Base-by-base conservation (phyloP, 2,797 vertebrate genomes). In the Sphenodon punctatus region DNA sequence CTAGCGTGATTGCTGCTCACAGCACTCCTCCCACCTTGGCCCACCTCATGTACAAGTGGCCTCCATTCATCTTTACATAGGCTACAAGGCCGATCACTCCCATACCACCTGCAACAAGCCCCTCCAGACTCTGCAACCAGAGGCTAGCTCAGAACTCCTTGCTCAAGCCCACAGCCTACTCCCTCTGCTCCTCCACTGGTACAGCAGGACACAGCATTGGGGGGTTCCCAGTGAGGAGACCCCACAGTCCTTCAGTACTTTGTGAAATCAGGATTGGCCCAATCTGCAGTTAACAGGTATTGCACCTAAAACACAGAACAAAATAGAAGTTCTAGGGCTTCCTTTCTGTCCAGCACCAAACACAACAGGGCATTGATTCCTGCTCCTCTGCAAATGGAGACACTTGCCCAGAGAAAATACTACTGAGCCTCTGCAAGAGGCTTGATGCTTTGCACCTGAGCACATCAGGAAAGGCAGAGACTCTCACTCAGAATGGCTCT, bases 251-350 rank as follows among this genome's bases (percentile, higher is more conserved):
- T 12, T 11, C 13, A 64, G 77, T 38, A 43, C 19, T 14, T 43
- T 60, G 27, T 61, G 48, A 55, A n/a, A 27, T 32, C n/a, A 32
- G 51, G 27, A 17, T 27, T 10, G 55, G 51, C 10, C n/a, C 71
- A 84, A 23, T 48, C 23, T 80, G 49, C 58, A 87, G 7, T 0
- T 43, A 72, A 43, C 34, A 83, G 86, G 65, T 75, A 7, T 41
- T 74, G 48, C 19, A 60, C 42, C 70, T 86, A 72, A 87, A 69
- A 38, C 51, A 79, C 45, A 73, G 61, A 22, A n/a, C n/a, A n/a
- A n/a, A n/a, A n/a, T n/a, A n/a, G n/a, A n/a, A n/a, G n/a, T n/a
- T n/a, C n/a, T n/a, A n/a, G n/a, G n/a, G n/a, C n/a, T n/a, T n/a
- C n/a, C n/a, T n/a, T n/a, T n/a, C n/a, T n/a, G n/a, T n/a, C n/a